Evolutionary conservation across 2,113 vertebrate genomes (phyloP), one percentile per base, ranked within the genome.

Genomic region (Pleuronectes platessa): DNA sequence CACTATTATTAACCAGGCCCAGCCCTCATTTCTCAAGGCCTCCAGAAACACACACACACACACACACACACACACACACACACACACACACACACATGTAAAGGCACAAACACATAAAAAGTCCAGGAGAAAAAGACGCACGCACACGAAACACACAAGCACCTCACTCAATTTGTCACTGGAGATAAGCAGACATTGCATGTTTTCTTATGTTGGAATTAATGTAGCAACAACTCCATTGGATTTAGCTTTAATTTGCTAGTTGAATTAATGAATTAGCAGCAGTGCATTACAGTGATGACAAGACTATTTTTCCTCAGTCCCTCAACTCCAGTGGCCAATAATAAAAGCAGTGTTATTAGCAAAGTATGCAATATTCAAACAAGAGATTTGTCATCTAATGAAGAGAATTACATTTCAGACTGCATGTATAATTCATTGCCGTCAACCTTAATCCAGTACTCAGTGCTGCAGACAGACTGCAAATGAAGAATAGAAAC

Each of bases 331-430:
- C 70, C 59, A 76, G 72, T 78, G 70, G 80, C 85, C 82, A 76
- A 83, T 86, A 87, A 91, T 89, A 86, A 92, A 90, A 88, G 86
- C 85, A 83, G 75, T 88, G 81, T 90, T 91, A 92, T 92, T 86
- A 92, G 81, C 88, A 86, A 84, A 91, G 81, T 92, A 85, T 92
- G 83, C 88, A 88, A 89, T 86, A 94, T 92, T 92, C 88, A 92
- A 92, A 92, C 88, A 86, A 86, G 84, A 85, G 82, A 90, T 91
- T 88, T 92, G 81, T 92, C 87, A 90, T 91, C 86, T 93, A 91
- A 89, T 92, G 86, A 90, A 91, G 86, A 92, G 86, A 93, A 93
- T 92, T 91, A 89, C 85, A 92, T 93, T 92, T 83, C 86, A 85
- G 82, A 69, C 74, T 64, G 62, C 83, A 92, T 89, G 86, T 90